Base-by-base conservation (phyloP, 2,888 invertebrate species). In the Cenopis cana region DNA sequence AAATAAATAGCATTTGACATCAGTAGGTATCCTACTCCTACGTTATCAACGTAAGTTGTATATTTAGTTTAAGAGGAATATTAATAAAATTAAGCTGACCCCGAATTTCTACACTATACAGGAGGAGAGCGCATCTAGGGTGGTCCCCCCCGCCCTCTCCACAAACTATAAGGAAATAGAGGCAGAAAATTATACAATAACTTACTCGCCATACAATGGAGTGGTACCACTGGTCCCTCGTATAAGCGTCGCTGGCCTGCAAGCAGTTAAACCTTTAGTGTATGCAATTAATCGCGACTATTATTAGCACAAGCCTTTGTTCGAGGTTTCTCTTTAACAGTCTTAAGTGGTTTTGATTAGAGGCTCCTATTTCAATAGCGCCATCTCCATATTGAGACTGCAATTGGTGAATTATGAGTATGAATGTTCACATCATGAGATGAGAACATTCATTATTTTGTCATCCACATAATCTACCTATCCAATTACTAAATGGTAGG, bases 151-250 rank as follows among this genome's bases (percentile, higher is more conserved):
- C 38, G 1, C 12, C 0, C 2, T 5, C 46, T n/a, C n/a, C 46
- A n/a, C 2, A 46, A 46, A 46, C 46, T 6, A 38, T 38, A n/a
- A n/a, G n/a, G n/a, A 46, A 12, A 12, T 6, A n/a, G 41, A 14
- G 41, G 5, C 14, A 29, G 54, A 46, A 52, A 20, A 64, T 29
- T 50, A 59, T 70, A 57, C 73, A 74, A 73, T 73, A 73, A 82
- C 94, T 91, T 87, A 97, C 97, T 95, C 95, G 95, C 97, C 97
- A 97, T 74, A 95, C 91, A 79, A 97, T 95, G 66, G 97, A 97
- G 85, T 97, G 95, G 76, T 95, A 95, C 97, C 97, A 97, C 87
- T 97, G 97, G 93, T 97, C 97, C 84, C 97, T 92, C n/a, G 96
- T 94, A 82, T 97, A 97, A 55, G 95, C 95, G 83, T 96, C 97